Evolutionary conservation across 2,888 invertebrate species (phyloP).

Genomic region (Fabriciana adippe): DNA sequence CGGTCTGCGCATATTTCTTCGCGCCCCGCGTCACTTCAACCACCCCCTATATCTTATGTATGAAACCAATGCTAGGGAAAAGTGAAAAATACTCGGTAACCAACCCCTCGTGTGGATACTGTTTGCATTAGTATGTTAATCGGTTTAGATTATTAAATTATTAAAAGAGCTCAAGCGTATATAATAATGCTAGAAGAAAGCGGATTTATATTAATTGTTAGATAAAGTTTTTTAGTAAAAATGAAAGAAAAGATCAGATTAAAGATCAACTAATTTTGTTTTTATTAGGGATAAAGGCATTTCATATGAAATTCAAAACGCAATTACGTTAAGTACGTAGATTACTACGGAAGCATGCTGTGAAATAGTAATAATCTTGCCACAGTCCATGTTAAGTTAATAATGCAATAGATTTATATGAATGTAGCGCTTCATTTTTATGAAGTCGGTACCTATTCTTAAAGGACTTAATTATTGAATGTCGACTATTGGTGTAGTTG

Average conservation of each 20-base stretch:
- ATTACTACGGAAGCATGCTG: slow-evolving; percentile 1
- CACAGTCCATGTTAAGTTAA: background rate
- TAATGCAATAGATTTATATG: slow-evolving; percentile 6
- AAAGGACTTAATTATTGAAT: background rate
- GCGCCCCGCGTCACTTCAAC: slow-evolving; percentile 59
- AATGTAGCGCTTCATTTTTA: background rate
- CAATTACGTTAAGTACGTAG: slow-evolving; percentile 15
- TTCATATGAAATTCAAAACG: slow-evolving; percentile 31
- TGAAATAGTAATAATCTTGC: slow-evolving; percentile 12
- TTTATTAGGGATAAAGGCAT: background rate
- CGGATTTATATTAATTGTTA: no score
- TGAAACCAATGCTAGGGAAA: slow-evolving; percentile 67
- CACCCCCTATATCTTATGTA: slow-evolving; percentile 78
- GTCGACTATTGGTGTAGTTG: no score
- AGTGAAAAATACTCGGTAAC: slow-evolving; percentile 59
- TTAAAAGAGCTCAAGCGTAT: background rate
- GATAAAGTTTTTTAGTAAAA: no score
- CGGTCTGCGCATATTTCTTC: slow-evolving; percentile 67
- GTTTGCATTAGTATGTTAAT: slow-evolving; percentile 27
- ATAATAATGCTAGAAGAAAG: no score
- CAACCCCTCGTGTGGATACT: slow-evolving; percentile 43
- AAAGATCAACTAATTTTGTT: no score
- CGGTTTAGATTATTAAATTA: slow-evolving; percentile 11
- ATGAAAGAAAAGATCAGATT: no score
- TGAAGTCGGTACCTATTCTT: background rate